Percentiles rank a stretch among this genome's conserved stretches.
phyloP scores from a whole-genome alignment of 1,140 invertebrate species.

The Zaprionus tsacasi region DNA sequence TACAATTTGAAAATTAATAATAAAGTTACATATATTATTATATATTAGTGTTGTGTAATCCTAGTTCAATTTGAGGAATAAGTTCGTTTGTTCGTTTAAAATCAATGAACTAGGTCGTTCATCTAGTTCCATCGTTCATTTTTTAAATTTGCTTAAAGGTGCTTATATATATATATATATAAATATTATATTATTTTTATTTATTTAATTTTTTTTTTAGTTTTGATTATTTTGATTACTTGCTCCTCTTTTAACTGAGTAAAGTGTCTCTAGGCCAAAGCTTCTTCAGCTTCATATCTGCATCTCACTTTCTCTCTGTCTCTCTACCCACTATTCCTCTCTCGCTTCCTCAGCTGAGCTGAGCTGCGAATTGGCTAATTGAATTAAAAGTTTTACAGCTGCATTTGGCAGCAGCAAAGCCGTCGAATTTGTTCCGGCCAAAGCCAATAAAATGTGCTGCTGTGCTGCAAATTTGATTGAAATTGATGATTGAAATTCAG shows the following conservation, averaged over 20 bases:
- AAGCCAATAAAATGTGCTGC: constrained; percentile 51
- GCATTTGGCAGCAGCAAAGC: constrained; percentile 26
- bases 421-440: constrained; percentile 43
- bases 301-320: background rate
- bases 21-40: too few relatives aligned
- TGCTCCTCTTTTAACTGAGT: too few relatives aligned
- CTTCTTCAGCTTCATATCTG: background rate
- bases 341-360: background rate
- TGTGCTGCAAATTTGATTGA: constrained; percentile 57
- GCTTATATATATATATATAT: too few relatives aligned
- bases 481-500: constrained; percentile 69
- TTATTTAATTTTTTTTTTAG: too few relatives aligned
- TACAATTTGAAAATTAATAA: background rate
- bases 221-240: too few relatives aligned
- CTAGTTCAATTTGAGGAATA: too few relatives aligned
- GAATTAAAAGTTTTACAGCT: constrained; percentile 40
- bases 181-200: too few relatives aligned
- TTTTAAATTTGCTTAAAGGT: too few relatives aligned
- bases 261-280: background rate
- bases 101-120: too few relatives aligned
- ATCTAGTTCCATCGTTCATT: too few relatives aligned
- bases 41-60: too few relatives aligned
- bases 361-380: constrained; percentile 24
- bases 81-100: too few relatives aligned
- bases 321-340: background rate